phyloP scores from a whole-genome alignment of 2,888 invertebrate species.

The Erebia palarica region DNA sequence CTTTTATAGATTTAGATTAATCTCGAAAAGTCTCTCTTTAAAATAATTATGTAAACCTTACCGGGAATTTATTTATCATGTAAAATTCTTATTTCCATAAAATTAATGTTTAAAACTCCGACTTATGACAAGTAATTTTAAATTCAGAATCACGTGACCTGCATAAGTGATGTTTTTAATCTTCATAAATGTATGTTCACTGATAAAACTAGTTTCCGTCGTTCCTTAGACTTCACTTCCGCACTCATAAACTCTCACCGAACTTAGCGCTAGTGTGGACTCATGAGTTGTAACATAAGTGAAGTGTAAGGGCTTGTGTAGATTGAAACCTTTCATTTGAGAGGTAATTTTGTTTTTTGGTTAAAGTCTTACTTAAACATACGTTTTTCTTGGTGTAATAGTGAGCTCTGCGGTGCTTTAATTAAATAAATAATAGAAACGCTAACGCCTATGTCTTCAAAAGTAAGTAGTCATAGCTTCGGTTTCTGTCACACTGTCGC shows the following conservation, averaged over 20 bases:
- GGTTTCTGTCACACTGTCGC: no score
- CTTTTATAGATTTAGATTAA: no score
- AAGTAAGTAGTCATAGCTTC: no score
- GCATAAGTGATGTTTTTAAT: conserved; percentile 34
- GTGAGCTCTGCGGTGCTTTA: no score
- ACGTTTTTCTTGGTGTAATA: no score
- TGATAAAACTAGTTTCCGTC: conserved; percentile 37
- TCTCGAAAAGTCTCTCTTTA: no score
- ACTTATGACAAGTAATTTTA: conserved; percentile 18
- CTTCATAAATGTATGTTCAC: conserved; percentile 35
- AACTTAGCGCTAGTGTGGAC: conserved; percentile 21
- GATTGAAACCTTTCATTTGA: not conserved
- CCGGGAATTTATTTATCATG: not conserved
- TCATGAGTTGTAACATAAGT: conserved; percentile 12
- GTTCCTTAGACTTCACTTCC: conserved; percentile 32
- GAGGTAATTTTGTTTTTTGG: no score
- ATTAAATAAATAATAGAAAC: no score
- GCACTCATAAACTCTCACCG: conserved; percentile 29
- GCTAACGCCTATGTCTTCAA: no score
- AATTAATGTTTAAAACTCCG: not conserved
- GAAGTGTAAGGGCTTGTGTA: not conserved
- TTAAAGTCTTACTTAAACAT: no score
- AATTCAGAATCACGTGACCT: conserved; percentile 22
- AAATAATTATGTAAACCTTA: not conserved
- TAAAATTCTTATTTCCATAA: not conserved